Evolutionary conservation across 1,140 invertebrate species (phyloP), one percentile per base, ranked within the genome.

Genomic region (Mizuhopecten yessoensis): DNA sequence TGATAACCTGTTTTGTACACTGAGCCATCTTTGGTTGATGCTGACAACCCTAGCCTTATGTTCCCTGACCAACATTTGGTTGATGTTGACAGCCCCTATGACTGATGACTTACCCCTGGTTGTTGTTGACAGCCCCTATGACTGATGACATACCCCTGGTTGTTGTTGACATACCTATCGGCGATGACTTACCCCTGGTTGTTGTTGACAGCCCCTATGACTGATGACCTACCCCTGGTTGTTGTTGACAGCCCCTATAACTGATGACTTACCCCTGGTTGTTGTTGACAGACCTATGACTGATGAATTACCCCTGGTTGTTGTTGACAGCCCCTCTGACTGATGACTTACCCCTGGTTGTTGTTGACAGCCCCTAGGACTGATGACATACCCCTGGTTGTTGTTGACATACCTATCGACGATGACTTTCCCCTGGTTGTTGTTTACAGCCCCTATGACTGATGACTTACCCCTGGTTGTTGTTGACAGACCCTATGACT

Each of bases 341-440:
- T n/a, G 98, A 23, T 75, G 57, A 29, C 57, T 45, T 45, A 45
- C 42, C 17, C 17, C 17, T 20, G 17, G 42, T 45, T 20, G 29
- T 23, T 75, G 0, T 75, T 75, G 17, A 10, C 17, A 13, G 10
- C 42, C 57, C 57, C 45, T 9, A 17, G 11, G 3, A 33, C 88
- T 33, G 57, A 29, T 57, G 33, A 94, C 93, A 89, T 97, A 99
- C 98, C 98, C 98, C 96, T 99, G 99, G 96, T 98, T 98, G 95
- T 98, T 98, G 92, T 98, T 98, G 39, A 99, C 98, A 94, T 45
- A 17, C 98, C 98, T 1, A n/a, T n/a, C n/a, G n/a, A n/a, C n/a
- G 5, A 23, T 75, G 57, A 75, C 57, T 29, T 75, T 5, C n/a
- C 57, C n/a, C 5, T n/a, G 23, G 23, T 29, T 75, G 17, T 1